Percentiles rank a stretch among this genome's conserved stretches.
These are phyloP conservation scores for Amniataba percoides DNA, from an alignment of 2,797 vertebrate species.

Conservation along the genomic window DNA sequence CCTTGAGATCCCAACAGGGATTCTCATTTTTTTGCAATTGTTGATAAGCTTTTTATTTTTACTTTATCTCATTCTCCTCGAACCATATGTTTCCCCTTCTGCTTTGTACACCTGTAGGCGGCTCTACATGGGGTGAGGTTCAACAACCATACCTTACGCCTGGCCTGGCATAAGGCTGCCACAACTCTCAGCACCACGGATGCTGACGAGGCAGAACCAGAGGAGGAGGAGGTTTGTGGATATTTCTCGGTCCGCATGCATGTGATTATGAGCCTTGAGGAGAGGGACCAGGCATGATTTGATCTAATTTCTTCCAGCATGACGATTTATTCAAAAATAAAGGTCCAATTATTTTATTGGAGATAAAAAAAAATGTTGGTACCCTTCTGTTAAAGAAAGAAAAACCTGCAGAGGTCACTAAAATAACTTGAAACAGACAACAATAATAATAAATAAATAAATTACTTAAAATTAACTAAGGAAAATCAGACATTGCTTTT, in stretches of 20 bases:
- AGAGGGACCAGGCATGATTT: neutral
- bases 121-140: conserved; percentile 93
- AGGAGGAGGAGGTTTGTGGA: conserved; percentile 94
- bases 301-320: neutral
- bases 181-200: conserved; percentile 82
- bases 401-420: too few relatives aligned
- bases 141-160: conserved; percentile 91
- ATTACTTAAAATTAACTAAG: too few relatives aligned
- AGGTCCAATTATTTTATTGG: too few relatives aligned
- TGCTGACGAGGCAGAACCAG: conserved; percentile 91
- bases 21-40: neutral
- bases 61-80: neutral
- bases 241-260: conserved; percentile 3
- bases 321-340: too few relatives aligned
- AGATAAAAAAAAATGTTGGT: too few relatives aligned
- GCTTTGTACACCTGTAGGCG: conserved; percentile 77
- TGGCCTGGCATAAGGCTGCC: conserved; percentile 95
- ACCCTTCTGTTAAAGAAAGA: too few relatives aligned
- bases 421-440: too few relatives aligned
- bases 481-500: too few relatives aligned
- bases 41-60: neutral
- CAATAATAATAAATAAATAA: too few relatives aligned
- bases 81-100: neutral
- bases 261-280: neutral
- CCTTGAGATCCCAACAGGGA: neutral